Base-by-base conservation (phyloP, 2,113 vertebrate genomes). In the Garra rufa region DNA sequence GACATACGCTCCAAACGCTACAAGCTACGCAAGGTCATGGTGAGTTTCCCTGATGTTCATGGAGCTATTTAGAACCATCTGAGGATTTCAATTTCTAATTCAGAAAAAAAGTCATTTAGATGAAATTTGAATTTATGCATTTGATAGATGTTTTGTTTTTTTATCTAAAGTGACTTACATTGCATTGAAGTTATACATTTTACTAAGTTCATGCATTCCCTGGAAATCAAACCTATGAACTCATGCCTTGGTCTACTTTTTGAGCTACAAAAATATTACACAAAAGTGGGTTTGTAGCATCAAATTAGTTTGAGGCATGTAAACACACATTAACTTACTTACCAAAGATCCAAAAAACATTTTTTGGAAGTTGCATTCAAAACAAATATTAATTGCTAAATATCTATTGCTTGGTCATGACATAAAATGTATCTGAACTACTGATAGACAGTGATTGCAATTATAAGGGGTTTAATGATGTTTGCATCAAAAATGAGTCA, bases 1-100 rank as follows among this genome's bases (percentile, higher is more conserved):
- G 98, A 99, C 85, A 99, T 99, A 87, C 93, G 96, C 67, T 96
- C 94, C 89, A 96, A 95, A 87, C 96, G 98, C 82, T 99, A 97
- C 85, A 99, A 96, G 83, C 93, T 99, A 81, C 96, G 97, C 76
- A 99, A 98, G 90, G 98, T 99, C 89, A 98, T 97, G 97, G 98
- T 99, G 86, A 94, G 97, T 89, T n/a, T n/a, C 19, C n/a, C n/a
- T n/a, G n/a, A n/a, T n/a, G n/a, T n/a, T n/a, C n/a, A n/a, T n/a
- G n/a, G n/a, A n/a, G n/a, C n/a, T n/a, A n/a, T n/a, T n/a, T n/a
- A n/a, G n/a, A n/a, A n/a, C n/a, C n/a, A n/a, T n/a, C n/a, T n/a
- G n/a, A n/a, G n/a, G n/a, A n/a, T n/a, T n/a, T n/a, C n/a, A n/a
- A n/a, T n/a, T n/a, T n/a, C n/a, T n/a, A n/a, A n/a, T n/a, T n/a